Evolutionary conservation across 92 coral and sea anemone species (phyloP), one percentile per base, ranked within the genome.

Genomic region (Heteractis magnifica): DNA sequence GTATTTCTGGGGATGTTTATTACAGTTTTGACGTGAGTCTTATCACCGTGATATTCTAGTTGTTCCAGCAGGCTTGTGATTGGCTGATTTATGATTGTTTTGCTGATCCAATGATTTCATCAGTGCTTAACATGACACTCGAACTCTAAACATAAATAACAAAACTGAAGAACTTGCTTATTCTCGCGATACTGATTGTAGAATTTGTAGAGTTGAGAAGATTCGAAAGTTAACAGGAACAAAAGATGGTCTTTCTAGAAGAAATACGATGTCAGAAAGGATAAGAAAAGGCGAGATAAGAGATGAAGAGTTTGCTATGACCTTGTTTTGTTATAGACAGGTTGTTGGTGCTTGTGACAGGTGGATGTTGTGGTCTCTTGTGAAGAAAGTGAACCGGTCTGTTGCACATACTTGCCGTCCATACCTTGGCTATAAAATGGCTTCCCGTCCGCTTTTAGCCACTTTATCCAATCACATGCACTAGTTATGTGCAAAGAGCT

Each of bases 51-150:
- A 81, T 81, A 62, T 68, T 34, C 44, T 34, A 34, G 44, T 34
- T 34, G 41, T 16, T 23, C 72, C 19, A n/a, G 59, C 34, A 8
- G 65, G 20, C 12, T 77, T 51, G 14, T 59, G 77, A 70, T 65
- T 77, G 88, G 81, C 50, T 78, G 76, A 18, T 75, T 7, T 71
- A 15, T 19, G 4, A 19, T 12, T 81, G 77, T 79, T 70, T 85
- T 53, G 56, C 56, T 78, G 83, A 65, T 48, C 77, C 83, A 85
- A 53, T 85, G 88, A 85, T 85, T 85, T 85, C 81, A 85, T 85
- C 88, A 71, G 83, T 51, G 1, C 44, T 34, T 34, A n/a, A 70
- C 8, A 78, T 77, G 71, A 85, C 83, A 85, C 88, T 71, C 50
- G 10, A 72, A 68, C 65, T 77, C 14, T 21, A 85, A 85, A 79